Evolutionary conservation across 2,888 invertebrate genomes (phyloP), one percentile per base, ranked within the genome.

Genomic region (Caenorhabditis becei): DNA sequence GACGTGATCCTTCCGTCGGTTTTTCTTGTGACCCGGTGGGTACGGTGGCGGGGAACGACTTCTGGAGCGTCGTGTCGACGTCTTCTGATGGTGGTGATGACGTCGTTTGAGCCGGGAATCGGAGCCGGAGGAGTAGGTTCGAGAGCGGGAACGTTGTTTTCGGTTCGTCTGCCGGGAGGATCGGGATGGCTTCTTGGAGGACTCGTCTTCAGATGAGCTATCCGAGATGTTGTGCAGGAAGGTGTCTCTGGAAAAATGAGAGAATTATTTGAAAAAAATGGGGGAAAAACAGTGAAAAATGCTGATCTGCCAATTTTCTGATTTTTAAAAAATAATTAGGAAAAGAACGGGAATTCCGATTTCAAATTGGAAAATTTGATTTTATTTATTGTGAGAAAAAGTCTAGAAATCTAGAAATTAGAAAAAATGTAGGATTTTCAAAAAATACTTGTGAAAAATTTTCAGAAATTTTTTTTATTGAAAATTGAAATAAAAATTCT

Each of bases 11-110:
- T 66, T 20, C 28, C 35, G 28, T 24, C 20, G 26, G 23, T 56
- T 63, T 37, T 65, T 32, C 23, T 66, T 24, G 11, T 41, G 23
- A 47, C 80, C 80, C 2, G 74, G 63, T 10, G 80, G 80, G 53
- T 80, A 80, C 16, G 80, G 75, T 7, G 80, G 80, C 5, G 80
- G 80, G 0, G 80, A 77, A 0, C 77, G 54, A 14, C 58, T 67
- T 51, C 80, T 63, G 5, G 79, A 74, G 7, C 58, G 11, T 24
- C 28, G 10, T 1, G 59, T 11, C 14, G 53, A 20, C 59, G 63
- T 80, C 8, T 51, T 24, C 44, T 66, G 65, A 58, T 59, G 58
- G n/a, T 59, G 59, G 59, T 59, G 58, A 23, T 59, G 59, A n/a
- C 18, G 59, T n/a, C 51, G 61, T 47, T 28, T 51, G 51, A 10